Evolutionary conservation across 2,113 vertebrate species (phyloP).

Genomic region (Brachypteracias leptosomus): DNA sequence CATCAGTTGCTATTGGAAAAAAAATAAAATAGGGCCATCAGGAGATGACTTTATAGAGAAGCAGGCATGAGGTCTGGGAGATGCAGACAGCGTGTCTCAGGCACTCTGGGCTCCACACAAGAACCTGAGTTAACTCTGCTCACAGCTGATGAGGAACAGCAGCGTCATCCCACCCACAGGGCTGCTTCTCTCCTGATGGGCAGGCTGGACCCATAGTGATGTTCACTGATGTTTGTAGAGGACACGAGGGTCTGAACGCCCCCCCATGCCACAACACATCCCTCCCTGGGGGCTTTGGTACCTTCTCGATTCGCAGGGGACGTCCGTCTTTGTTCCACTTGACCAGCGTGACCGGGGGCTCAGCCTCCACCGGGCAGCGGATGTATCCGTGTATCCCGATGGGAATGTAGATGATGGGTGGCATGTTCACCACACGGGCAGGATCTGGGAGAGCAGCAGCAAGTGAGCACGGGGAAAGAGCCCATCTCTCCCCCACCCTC

Average conservation of each 20-base stretch:
- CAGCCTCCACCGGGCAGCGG: slow-evolving; percentile 95
- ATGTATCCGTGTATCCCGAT: slow-evolving; percentile 96
- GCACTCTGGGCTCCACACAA: background rate
- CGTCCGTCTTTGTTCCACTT: slow-evolving; percentile 99
- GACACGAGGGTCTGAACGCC: accelerated
- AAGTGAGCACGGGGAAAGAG: accelerated
- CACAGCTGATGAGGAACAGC: background rate
- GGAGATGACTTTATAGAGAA: background rate
- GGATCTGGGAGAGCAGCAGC: slow-evolving; percentile 78
- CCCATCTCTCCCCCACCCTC: background rate
- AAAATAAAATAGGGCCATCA: background rate
- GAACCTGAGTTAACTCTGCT: background rate
- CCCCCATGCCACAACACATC: accelerated
- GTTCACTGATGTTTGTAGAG: accelerated
- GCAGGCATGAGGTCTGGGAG: background rate
- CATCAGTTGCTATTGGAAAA: background rate
- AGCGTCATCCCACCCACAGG: accelerated
- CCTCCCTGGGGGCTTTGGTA: background rate
- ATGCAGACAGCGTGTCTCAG: background rate
- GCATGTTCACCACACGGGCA: slow-evolving; percentile 98
- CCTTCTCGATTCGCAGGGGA: slow-evolving; percentile 94
- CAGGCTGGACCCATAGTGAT: background rate
- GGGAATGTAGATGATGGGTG: slow-evolving; percentile 93
- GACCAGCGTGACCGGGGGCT: slow-evolving; percentile 91
- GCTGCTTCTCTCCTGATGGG: background rate